Evolutionary conservation across 37 sponge, comb jelly and placozoan genomes (phyloP).

Genomic region (Eunapius fragilis): DNA sequence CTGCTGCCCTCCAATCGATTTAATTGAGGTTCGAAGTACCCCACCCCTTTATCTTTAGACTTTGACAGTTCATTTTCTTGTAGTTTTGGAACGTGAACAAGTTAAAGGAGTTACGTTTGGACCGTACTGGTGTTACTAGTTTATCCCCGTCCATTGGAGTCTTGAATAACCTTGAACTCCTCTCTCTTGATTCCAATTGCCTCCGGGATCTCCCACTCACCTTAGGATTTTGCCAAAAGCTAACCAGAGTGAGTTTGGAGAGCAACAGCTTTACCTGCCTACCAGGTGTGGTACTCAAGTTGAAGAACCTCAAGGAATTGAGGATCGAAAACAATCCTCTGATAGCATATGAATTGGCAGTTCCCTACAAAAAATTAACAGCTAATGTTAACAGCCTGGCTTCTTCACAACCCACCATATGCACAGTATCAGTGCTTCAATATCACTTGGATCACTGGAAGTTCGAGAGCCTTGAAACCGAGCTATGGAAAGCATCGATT

Average conservation of each 20-base stretch:
- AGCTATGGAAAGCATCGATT: slow-evolving; percentile 52
- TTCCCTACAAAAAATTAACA: no score
- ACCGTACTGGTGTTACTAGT: slow-evolving; percentile 17
- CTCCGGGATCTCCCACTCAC: slow-evolving; percentile 61
- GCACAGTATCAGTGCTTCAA: slow-evolving; percentile 22
- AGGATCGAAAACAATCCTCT: slow-evolving; percentile 40
- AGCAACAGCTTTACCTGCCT: slow-evolving; percentile 23
- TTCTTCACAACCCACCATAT: slow-evolving; percentile 24
- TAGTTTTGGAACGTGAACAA: slow-evolving; percentile 68
- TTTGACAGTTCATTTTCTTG: no score
- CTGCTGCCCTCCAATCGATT: background rate
- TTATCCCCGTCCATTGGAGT: slow-evolving; percentile 70
- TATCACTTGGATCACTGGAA: slow-evolving; percentile 56
- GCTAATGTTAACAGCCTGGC: slow-evolving; percentile 3
- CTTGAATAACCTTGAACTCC: slow-evolving; percentile 40
- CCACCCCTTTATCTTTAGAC: background rate
- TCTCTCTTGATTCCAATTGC: slow-evolving; percentile 47
- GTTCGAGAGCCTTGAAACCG: slow-evolving; percentile 39
- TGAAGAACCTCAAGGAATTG: slow-evolving; percentile 40
- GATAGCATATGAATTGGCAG: background rate
- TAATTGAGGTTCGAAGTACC: background rate
- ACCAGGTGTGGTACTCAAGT: slow-evolving; percentile 45
- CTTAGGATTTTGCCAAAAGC: slow-evolving; percentile 49
- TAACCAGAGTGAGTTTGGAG: slow-evolving; percentile 30
- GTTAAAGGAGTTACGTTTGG: slow-evolving; percentile 49